These are phyloP conservation scores for Saturnia pavonia DNA, from an alignment of 2,888 invertebrate genomes.

Conservation along the genomic window DNA sequence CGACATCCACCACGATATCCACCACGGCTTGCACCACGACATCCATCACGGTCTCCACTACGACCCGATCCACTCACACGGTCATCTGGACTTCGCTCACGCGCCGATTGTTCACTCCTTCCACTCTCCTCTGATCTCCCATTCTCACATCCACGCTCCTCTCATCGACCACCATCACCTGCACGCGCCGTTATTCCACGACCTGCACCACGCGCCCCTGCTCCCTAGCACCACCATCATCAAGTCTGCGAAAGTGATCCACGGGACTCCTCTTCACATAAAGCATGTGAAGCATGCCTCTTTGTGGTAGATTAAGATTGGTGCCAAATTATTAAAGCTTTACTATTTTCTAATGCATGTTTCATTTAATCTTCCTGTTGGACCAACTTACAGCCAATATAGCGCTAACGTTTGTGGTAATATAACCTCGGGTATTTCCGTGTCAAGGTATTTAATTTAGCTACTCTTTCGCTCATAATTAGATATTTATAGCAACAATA, in stretches of 20 bases:
- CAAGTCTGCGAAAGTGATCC: conserved; percentile 20
- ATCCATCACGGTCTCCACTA: conserved; percentile 23
- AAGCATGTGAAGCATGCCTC: conserved; percentile 23
- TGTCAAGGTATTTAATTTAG: not conserved
- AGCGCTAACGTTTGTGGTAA: not conserved
- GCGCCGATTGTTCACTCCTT: conserved; percentile 28
- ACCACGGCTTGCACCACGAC: conserved; percentile 29
- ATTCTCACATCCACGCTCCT: conserved; percentile 26
- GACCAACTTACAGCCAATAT: not conserved
- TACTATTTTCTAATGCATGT: conserved; percentile 14
- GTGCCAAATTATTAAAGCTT: conserved; percentile 22
- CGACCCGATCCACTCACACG: conserved; percentile 16
- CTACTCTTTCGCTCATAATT: no score
- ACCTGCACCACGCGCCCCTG: conserved; percentile 19
- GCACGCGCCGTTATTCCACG: conserved; percentile 22
- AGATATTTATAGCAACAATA: no score
- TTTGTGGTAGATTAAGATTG: conserved; percentile 18
- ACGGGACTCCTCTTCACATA: conserved; percentile 25
- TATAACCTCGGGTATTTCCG: not conserved
- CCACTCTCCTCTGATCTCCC: conserved; percentile 24
- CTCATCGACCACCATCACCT: conserved; percentile 21
- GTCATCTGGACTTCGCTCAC: conserved; percentile 25
- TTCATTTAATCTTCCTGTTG: conserved; percentile 5
- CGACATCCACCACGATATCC: no score
- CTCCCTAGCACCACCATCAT: conserved; percentile 23